Conservation (phyloP, 2,797 vertebrate genomes). For the Vespertilio murinus region DNA sequence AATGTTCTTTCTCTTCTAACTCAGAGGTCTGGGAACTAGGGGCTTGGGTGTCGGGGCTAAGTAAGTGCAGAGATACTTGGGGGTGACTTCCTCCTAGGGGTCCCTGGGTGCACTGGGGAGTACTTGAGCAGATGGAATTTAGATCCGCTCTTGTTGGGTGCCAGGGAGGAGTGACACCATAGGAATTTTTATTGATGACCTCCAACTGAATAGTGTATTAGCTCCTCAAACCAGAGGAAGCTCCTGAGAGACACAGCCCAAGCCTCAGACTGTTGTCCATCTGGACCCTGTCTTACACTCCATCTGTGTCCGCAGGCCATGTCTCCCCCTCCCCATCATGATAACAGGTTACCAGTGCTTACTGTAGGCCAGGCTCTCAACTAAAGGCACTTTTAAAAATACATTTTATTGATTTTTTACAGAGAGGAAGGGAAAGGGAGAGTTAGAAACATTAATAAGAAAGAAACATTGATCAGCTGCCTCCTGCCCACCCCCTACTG, state of each 20-base stretch:
- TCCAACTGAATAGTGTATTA: not conserved
- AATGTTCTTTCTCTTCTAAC: slow-evolving; percentile 80
- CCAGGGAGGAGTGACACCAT: not conserved
- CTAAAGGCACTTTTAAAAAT: not conserved
- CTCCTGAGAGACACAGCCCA: not conserved
- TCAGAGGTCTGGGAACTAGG: slow-evolving; percentile 88
- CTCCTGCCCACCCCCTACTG: too few relatives aligned
- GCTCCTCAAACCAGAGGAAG: not conserved
- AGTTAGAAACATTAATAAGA: too few relatives aligned
- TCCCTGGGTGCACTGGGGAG: not conserved
- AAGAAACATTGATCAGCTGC: too few relatives aligned
- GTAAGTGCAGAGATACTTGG: slow-evolving; percentile 26
- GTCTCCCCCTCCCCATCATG: not conserved
- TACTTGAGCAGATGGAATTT: not conserved
- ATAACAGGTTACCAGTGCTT: not conserved
- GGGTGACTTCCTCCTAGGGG: not conserved
- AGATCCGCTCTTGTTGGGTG: not conserved
- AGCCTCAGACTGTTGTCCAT: not conserved
- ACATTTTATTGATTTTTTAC: too few relatives aligned
- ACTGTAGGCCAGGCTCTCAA: not conserved
- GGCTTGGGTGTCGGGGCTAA: slow-evolving; percentile 84
- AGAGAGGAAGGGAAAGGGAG: too few relatives aligned
- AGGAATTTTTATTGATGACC: not conserved
- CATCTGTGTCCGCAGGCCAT: not conserved
- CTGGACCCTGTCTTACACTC: not conserved